Conservation (phyloP, 2,888 invertebrate species). For the Melipona bicolor region DNA sequence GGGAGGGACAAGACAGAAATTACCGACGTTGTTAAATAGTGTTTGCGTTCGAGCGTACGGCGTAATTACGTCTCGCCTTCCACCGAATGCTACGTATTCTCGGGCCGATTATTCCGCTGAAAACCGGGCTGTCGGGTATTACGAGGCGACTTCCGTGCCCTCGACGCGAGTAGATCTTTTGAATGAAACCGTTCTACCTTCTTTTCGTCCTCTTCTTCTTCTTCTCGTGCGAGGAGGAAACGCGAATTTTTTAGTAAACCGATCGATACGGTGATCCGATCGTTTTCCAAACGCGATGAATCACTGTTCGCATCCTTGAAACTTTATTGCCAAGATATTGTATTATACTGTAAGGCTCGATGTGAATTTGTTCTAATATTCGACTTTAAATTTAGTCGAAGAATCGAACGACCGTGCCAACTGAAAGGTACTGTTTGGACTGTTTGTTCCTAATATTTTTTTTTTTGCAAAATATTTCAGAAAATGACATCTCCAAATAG, state of each 20-base stretch:
- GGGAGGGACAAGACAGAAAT: slow-evolving; percentile 39
- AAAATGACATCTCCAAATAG: too few species aligned
- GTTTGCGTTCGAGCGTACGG: slow-evolving; percentile 62
- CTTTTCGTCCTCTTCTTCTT: neutral
- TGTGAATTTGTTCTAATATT: too few species aligned
- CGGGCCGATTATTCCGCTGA: slow-evolving; percentile 56
- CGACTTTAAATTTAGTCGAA: too few species aligned
- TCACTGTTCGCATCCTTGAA: neutral
- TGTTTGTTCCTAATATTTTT: too few species aligned
- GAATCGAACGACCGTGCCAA: too few species aligned
- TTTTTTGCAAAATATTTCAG: too few species aligned
- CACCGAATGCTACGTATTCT: slow-evolving; percentile 47
- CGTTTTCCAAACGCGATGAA: neutral
- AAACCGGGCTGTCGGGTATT: slow-evolving; percentile 49
- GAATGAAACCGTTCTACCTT: slow-evolving; percentile 33
- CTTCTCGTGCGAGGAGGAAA: neutral
- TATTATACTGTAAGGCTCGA: too few species aligned
- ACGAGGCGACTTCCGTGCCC: slow-evolving; percentile 44
- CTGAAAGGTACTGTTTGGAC: too few species aligned
- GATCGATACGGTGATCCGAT: neutral
- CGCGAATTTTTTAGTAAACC: neutral
- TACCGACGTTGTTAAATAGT: slow-evolving; percentile 62
- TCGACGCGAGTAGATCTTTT: slow-evolving; percentile 7
- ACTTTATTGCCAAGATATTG: neutral
- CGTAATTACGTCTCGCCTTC: slow-evolving; percentile 61